A percentile compares a stretch with the other conserved stretches of the same genome.
phyloP scores from a whole-genome alignment of 92 coral and sea anemone species.

The Galaxea fascicularis region DNA sequence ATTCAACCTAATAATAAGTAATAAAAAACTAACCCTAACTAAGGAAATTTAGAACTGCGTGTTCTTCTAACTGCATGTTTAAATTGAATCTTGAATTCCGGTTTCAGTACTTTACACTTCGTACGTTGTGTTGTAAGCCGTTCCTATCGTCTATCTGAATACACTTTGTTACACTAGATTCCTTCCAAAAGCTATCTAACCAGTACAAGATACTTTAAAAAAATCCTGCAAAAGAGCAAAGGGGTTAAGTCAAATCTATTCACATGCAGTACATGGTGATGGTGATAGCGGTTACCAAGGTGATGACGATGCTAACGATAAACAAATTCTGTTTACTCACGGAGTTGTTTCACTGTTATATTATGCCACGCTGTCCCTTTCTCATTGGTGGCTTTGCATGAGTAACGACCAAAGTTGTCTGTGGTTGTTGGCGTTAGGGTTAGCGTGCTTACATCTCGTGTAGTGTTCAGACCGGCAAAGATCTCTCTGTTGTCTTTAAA shows the following conservation, averaged over 20 bases:
- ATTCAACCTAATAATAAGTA: too few species aligned
- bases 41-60: too few species aligned
- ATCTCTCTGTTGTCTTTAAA: conserved; percentile 22
- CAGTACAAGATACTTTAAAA: too few species aligned
- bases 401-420: conserved; percentile 48
- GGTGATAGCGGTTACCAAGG: too few species aligned
- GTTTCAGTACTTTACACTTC: too few species aligned
- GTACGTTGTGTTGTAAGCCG: neutral
- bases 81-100: too few species aligned
- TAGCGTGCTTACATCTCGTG: conserved; percentile 21
- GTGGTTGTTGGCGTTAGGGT: conserved; percentile 28
- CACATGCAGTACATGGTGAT: neutral
- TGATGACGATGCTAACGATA: neutral
- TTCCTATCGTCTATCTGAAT: neutral
- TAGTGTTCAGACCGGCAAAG: neutral
- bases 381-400: conserved; percentile 42
- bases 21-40: too few species aligned
- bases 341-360: conserved; percentile 40
- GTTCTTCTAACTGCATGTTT: too few species aligned
- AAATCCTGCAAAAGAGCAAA: too few species aligned
- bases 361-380: conserved; percentile 34
- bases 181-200: neutral
- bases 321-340: conserved; percentile 19
- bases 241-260: neutral
- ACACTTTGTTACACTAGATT: neutral